These are phyloP conservation scores for Bedellia somnulentella DNA, from an alignment of 2,888 invertebrate genomes.

Conservation along the genomic window DNA sequence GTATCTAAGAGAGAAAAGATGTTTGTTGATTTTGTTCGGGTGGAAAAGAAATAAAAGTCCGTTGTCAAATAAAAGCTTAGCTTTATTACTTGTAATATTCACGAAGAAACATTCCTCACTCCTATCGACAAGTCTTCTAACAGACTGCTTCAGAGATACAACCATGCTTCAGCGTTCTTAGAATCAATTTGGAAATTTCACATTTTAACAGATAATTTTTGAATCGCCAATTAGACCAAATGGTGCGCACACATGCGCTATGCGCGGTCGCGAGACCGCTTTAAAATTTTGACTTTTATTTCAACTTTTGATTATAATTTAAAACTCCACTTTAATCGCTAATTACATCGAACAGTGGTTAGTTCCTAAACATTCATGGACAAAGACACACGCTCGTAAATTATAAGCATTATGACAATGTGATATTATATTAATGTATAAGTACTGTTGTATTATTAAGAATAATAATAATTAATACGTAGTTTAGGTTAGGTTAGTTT, in stretches of 20 bases:
- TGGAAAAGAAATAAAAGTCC: constrained; percentile 30
- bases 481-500: constrained; percentile 51
- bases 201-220: constrained; percentile 30
- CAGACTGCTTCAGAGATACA: constrained; percentile 40
- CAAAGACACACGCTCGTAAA: constrained; percentile 63
- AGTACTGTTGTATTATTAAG: constrained; percentile 54
- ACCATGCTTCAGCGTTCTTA: constrained; percentile 28
- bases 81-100: constrained; percentile 75
- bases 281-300: neutral
- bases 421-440: constrained; percentile 58
- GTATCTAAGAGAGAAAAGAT: too few relatives aligned
- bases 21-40: neutral
- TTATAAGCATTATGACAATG: constrained; percentile 63
- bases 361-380: constrained; percentile 56
- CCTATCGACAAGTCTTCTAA: constrained; percentile 49
- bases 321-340: constrained; percentile 32
- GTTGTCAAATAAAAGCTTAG: constrained; percentile 72
- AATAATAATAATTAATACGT: constrained; percentile 56
- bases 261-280: neutral
- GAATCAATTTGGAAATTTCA: constrained; percentile 41
- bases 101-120: constrained; percentile 63
- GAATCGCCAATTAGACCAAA: constrained; percentile 38
- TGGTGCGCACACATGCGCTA: constrained; percentile 14
- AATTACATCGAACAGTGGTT: constrained; percentile 57
- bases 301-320: constrained; percentile 31